phyloP scores from a whole-genome alignment of 2,113 vertebrate species.

The Meriones unguiculatus region DNA sequence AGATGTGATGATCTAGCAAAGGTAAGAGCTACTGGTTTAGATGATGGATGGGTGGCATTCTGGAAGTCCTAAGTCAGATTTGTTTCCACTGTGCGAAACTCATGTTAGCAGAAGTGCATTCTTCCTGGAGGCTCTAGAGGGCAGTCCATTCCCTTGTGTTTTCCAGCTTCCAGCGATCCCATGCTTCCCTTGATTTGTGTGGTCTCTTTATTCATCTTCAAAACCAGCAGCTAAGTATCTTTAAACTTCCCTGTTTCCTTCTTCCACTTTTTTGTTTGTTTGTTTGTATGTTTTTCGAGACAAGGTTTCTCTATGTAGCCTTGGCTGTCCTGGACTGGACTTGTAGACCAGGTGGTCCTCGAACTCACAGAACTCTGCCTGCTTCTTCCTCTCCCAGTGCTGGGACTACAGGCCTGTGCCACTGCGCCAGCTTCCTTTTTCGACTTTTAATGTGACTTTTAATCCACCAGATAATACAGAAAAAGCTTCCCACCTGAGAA shows the following conservation, averaged over 20 bases:
- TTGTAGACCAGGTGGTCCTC: too few relatives aligned
- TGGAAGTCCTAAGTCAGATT: background rate
- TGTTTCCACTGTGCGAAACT: background rate
- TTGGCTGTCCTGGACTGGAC: too few relatives aligned
- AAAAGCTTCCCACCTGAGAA: slow-evolving; percentile 13
- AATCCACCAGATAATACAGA: background rate
- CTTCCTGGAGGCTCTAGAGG: background rate
- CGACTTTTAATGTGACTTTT: background rate
- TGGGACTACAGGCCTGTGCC: too few relatives aligned
- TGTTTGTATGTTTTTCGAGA: too few relatives aligned
- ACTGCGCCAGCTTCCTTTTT: background rate
- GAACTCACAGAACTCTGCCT: too few relatives aligned
- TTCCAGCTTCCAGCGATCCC: background rate
- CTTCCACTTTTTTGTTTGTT: background rate
- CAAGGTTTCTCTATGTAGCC: too few relatives aligned
- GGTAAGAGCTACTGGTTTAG: background rate
- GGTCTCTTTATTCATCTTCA: background rate
- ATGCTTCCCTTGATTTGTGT: background rate
- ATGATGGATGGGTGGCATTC: background rate
- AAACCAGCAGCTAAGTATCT: background rate
- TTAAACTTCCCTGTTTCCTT: background rate
- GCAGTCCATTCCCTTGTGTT: background rate
- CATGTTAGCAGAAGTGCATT: background rate
- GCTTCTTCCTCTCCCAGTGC: too few relatives aligned
- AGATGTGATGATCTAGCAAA: background rate